phyloP scores from a whole-genome alignment of 1,140 invertebrate genomes.

The Saccostrea echinata region DNA sequence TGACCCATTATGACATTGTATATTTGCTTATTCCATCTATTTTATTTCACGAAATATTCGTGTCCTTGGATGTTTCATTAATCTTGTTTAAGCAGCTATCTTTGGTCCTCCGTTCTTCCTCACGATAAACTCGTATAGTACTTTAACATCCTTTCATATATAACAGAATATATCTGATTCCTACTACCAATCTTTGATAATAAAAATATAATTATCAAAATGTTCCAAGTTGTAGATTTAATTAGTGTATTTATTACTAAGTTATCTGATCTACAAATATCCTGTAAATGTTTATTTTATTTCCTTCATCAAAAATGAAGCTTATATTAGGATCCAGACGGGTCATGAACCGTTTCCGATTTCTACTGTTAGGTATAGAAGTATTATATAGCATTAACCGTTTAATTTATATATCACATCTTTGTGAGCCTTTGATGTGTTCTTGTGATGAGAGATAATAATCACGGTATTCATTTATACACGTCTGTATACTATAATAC shows the following conservation, averaged over 20 bases:
- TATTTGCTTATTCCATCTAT: too few relatives aligned
- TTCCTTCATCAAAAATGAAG: background rate
- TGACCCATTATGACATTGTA: too few relatives aligned
- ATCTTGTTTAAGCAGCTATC: too few relatives aligned
- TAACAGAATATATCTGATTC: too few relatives aligned
- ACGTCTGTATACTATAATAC: background rate
- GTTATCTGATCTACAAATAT: background rate
- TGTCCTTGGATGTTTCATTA: too few relatives aligned
- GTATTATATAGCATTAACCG: constrained; percentile 22
- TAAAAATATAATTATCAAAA: too few relatives aligned
- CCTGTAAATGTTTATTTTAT: background rate
- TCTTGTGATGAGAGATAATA: background rate
- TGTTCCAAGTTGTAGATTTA: background rate
- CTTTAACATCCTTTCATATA: too few relatives aligned
- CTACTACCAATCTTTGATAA: too few relatives aligned
- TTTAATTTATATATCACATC: constrained; percentile 24
- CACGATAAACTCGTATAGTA: too few relatives aligned
- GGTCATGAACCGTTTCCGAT: background rate
- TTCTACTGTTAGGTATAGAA: background rate
- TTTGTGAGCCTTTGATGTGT: background rate
- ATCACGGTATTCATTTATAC: background rate
- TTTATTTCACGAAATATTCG: too few relatives aligned
- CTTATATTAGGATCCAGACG: background rate
- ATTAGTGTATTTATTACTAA: background rate
- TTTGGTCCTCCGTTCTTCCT: too few relatives aligned